These are phyloP conservation scores for Lepas anatifera DNA, from an alignment of 2,888 invertebrate genomes.

Conservation along the genomic window DNA sequence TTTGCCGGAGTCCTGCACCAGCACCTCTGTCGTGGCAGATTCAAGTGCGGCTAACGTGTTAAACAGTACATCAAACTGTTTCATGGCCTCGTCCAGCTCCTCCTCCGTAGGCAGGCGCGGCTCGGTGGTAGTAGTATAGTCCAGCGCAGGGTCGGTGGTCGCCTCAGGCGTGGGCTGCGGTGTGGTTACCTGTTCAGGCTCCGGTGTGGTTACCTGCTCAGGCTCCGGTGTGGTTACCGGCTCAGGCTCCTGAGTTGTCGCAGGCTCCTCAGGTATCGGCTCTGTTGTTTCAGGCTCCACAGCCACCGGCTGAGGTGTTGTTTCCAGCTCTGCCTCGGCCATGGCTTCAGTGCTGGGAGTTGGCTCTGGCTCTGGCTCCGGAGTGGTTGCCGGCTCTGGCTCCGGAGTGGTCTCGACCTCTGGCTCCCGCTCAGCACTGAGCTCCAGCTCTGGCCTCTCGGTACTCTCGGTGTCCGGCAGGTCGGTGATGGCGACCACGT, in stretches of 20 bases:
- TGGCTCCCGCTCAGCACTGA: neutral
- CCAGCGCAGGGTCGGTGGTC: neutral
- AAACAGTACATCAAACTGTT: too few relatives aligned
- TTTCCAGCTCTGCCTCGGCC: neutral
- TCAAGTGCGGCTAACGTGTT: too few relatives aligned
- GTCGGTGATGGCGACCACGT: neutral
- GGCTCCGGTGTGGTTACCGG: neutral
- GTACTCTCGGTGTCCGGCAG: too few relatives aligned
- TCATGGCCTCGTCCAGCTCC: too few relatives aligned
- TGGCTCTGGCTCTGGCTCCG: neutral
- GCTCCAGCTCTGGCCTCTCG: too few relatives aligned
- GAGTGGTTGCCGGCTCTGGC: neutral
- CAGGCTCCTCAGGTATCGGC: neutral
- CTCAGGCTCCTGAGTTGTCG: neutral
- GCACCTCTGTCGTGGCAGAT: too few relatives aligned
- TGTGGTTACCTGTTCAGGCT: neutral
- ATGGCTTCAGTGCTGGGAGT: neutral
- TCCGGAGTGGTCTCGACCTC: neutral
- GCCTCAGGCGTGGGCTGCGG: neutral
- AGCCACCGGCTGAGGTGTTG: neutral
- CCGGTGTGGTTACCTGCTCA: neutral
- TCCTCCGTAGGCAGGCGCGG: neutral
- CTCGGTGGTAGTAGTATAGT: neutral
- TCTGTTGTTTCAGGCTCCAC: neutral
- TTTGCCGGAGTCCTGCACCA: too few relatives aligned